Conservation (phyloP, 2,113 vertebrate genomes). For the Procavia capensis region DNA sequence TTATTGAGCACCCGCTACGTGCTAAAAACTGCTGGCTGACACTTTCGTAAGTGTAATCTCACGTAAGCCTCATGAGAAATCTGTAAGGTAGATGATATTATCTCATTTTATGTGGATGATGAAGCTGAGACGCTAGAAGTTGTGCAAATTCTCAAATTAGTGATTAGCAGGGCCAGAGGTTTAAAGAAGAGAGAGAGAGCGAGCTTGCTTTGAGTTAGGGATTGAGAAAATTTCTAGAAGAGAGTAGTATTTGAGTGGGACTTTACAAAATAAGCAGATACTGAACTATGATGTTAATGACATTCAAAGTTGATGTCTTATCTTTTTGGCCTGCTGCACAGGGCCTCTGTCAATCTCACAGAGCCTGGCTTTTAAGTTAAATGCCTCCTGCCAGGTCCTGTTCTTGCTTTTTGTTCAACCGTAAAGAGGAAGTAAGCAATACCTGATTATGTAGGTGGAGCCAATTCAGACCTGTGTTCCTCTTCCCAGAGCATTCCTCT, state of each 20-base stretch:
- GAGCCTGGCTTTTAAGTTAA: neutral
- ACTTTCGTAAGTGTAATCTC: slow-evolving; percentile 32
- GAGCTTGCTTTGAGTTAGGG: neutral
- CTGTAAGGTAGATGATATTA: neutral
- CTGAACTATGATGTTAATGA: neutral
- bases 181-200: neutral
- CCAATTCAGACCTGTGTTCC: neutral
- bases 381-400: neutral
- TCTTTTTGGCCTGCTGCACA: neutral
- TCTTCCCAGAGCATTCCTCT: neutral
- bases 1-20: neutral
- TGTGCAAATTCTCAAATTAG: neutral
- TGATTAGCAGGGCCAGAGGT: neutral
- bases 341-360: neutral
- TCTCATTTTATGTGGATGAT: neutral
- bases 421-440: neutral
- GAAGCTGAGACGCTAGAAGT: slow-evolving; percentile 36
- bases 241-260: neutral
- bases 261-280: neutral
- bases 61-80: neutral
- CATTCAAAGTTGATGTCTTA: neutral
- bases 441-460: neutral
- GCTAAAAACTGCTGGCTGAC: slow-evolving; percentile 31
- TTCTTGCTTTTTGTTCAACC: neutral
- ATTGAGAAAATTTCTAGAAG: neutral